Conservation (phyloP, 2,888 invertebrate genomes). For the Lapara coniferarum region DNA sequence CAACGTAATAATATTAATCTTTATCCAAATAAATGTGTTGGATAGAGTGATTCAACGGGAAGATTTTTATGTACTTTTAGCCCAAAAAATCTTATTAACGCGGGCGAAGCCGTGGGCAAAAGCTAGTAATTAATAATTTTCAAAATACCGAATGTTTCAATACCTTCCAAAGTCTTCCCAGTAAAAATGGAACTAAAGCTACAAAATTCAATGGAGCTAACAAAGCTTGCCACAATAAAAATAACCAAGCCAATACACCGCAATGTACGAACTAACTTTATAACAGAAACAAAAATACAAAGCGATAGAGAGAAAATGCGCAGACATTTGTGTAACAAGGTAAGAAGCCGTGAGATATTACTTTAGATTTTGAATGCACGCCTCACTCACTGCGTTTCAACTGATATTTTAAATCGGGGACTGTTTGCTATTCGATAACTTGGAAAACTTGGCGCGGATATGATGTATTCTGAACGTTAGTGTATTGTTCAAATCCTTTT, state of each 20-base stretch:
- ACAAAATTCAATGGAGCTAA: background rate
- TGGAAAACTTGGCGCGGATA: background rate
- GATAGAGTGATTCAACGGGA: too few species aligned
- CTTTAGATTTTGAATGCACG: too few species aligned
- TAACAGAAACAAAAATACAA: background rate
- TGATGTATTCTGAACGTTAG: background rate
- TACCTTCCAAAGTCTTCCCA: too few species aligned
- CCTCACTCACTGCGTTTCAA: background rate
- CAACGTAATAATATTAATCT: too few species aligned
- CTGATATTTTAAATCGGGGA: background rate
- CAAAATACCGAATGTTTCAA: too few species aligned
- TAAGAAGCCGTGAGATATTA: too few species aligned
- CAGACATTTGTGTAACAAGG: background rate
- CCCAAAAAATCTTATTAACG: too few species aligned
- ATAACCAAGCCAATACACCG: background rate
- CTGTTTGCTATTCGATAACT: constrained; percentile 1
- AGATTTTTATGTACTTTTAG: too few species aligned
- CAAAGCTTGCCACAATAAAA: background rate
- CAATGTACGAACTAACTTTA: background rate
- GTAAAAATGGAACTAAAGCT: too few species aligned
- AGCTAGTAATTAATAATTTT: too few species aligned
- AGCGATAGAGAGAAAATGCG: background rate
- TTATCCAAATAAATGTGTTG: too few species aligned
- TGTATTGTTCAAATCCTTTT: background rate
- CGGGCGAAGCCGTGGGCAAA: too few species aligned